Percentiles rank a stretch among this genome's conserved stretches.
These are phyloP conservation scores for Ispidina picta DNA, from an alignment of 2,797 vertebrate genomes.

Conservation along the genomic window DNA sequence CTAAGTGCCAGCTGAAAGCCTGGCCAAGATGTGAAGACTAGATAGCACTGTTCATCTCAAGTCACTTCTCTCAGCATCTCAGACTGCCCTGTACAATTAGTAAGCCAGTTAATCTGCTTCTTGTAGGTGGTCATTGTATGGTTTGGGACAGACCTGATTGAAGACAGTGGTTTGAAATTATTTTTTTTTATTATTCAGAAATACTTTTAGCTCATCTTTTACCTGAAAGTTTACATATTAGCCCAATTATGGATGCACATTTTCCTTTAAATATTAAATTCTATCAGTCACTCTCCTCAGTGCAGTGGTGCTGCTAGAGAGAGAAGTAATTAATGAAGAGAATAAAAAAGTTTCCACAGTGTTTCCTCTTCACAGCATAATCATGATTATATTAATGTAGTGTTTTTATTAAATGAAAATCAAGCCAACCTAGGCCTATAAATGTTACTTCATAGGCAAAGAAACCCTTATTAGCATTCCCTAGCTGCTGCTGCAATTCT, in stretches of 20 bases:
- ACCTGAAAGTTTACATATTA: background rate
- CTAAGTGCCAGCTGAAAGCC: background rate
- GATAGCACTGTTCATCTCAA: background rate
- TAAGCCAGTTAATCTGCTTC: background rate
- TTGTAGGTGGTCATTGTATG: background rate
- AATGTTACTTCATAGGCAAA: slow-evolving; percentile 2
- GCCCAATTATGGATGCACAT: background rate
- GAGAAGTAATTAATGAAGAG: slow-evolving; percentile 36
- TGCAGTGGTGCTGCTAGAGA: background rate
- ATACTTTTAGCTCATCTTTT: background rate
- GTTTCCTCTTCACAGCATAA: slow-evolving; percentile 47
- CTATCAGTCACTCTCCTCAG: background rate
- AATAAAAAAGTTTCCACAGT: slow-evolving; percentile 28
- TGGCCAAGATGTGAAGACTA: background rate
- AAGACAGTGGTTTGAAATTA: background rate
- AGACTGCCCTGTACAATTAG: background rate
- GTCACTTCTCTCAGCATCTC: background rate
- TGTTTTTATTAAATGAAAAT: slow-evolving; percentile 59
- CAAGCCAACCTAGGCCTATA: slow-evolving; percentile 26
- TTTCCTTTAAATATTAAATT: slow-evolving; percentile 13
- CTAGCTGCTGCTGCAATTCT: slow-evolving; percentile 40
- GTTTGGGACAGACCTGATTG: background rate
- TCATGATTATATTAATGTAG: slow-evolving; percentile 39
- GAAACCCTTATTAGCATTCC: slow-evolving; percentile 48
- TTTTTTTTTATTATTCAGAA: background rate